These are phyloP conservation scores for Alfaro cultratus DNA, from an alignment of 2,797 vertebrate species.

Conservation along the genomic window DNA sequence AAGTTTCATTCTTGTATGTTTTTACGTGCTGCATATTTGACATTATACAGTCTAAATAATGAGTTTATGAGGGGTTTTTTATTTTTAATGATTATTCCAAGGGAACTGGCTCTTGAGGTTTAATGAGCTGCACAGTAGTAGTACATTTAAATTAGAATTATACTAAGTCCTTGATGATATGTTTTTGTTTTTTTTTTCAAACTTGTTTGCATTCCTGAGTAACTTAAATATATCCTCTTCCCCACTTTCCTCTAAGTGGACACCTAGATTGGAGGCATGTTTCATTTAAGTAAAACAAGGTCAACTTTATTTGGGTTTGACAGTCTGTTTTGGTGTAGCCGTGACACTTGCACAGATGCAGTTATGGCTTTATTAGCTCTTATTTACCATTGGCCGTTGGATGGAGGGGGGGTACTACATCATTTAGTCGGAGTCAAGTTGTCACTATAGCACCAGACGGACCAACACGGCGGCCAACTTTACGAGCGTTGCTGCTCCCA, in stretches of 20 bases:
- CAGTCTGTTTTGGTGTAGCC: constrained; percentile 1
- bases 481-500: constrained; percentile 60
- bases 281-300: constrained; percentile 11
- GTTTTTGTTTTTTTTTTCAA: constrained; percentile 31
- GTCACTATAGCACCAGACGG: constrained; percentile 12
- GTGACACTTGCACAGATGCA: not conserved
- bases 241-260: constrained; percentile 24
- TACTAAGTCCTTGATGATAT: constrained; percentile 56
- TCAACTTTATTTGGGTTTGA: constrained; percentile 15
- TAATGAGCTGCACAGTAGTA: constrained; percentile 42
- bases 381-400: not conserved
- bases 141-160: constrained; percentile 45
- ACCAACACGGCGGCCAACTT: constrained; percentile 57
- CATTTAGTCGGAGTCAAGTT: not conserved
- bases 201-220: constrained; percentile 59
- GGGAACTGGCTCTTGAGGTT: constrained; percentile 32
- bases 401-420: not conserved
- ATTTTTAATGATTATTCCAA: constrained; percentile 42
- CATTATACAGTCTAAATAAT: not conserved
- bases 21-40: not conserved
- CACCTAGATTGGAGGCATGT: not conserved
- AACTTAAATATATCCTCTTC: constrained; percentile 36
- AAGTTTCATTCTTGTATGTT: not conserved
- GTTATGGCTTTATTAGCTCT: constrained; percentile 1
- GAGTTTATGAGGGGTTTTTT: constrained; percentile 23